These are phyloP conservation scores for Melieria picta DNA, from an alignment of 2,888 invertebrate species.

Conservation along the genomic window DNA sequence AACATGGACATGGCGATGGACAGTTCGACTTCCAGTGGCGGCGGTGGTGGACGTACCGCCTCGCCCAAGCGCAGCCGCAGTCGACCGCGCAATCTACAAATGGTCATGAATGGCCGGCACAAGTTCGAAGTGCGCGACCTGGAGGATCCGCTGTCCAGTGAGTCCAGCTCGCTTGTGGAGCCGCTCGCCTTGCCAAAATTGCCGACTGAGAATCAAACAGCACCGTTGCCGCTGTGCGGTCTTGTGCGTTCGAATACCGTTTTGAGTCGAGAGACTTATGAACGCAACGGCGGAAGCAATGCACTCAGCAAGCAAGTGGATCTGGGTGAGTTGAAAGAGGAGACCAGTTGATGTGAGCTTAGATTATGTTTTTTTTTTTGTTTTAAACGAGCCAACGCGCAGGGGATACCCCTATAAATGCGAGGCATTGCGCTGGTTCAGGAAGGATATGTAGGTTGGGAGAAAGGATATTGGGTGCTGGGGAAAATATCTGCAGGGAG, in stretches of 20 bases:
- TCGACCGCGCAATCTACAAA: slow-evolving; percentile 77
- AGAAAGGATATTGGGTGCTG: too few relatives aligned
- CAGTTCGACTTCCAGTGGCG: slow-evolving; percentile 48
- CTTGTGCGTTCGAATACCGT: slow-evolving; percentile 64
- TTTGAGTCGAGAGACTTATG: slow-evolving; percentile 59
- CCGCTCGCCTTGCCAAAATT: slow-evolving; percentile 64
- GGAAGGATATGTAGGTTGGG: too few relatives aligned
- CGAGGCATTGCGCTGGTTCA: too few relatives aligned
- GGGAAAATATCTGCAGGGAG: too few relatives aligned
- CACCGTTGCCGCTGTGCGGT: slow-evolving; percentile 62
- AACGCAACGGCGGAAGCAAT: slow-evolving; percentile 44
- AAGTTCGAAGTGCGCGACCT: slow-evolving; percentile 79
- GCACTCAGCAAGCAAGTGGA: slow-evolving; percentile 12
- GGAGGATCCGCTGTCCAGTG: slow-evolving; percentile 67
- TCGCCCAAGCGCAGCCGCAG: slow-evolving; percentile 64
- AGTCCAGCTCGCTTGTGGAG: slow-evolving; percentile 60
- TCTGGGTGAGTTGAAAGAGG: slow-evolving; percentile 1
- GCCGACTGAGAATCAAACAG: slow-evolving; percentile 60
- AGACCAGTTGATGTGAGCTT: too few relatives aligned
- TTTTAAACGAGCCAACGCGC: too few relatives aligned
- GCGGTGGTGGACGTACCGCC: slow-evolving; percentile 45
- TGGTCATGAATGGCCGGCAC: slow-evolving; percentile 78
- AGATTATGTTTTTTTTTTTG: too few relatives aligned
- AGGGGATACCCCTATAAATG: too few relatives aligned
- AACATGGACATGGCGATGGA: slow-evolving; percentile 61